Base-by-base conservation (phyloP, 2,888 invertebrate genomes). In the Drosophila mimica region DNA sequence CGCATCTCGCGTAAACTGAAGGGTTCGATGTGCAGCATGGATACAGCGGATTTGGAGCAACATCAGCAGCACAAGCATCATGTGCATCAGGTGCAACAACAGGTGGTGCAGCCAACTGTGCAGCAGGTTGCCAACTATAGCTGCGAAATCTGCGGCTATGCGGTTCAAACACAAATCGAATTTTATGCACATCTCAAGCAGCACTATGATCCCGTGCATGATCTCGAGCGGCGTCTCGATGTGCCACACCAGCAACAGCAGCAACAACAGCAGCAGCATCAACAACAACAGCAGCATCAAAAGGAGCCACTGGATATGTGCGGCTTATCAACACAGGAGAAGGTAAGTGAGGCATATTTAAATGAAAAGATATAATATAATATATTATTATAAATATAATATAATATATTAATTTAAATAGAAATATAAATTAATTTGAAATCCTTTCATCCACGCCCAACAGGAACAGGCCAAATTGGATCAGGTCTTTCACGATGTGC, bases 151-250 rank as follows among this genome's bases (percentile, higher is more conserved):
- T 98, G 98, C 91, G 95, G 95, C n/a, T 95, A 95, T 75, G 95
- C 94, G 79, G 96, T 96, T 89, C 95, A 95, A 36, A 96, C 96
- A 73, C 98, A 98, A 91, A 93, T 97, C 25, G 95, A 96, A 90
- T 98, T 98, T 93, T 98, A 96, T 93, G 96, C 97, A 67, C 98
- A 98, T 91, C 94, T 98, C 9, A 97, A 97, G 93, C 95, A 95
- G 69, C 97, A 96, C 91, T 97, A 97, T 92, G 97, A 97, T 91
- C 96, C 96, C 0, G 96, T 91, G 95, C 96, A 46, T 25, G 25
- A 0, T 25, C 20, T 86, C 48, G 81, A 77, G 54, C 85, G 71
- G 30, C 81, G 67, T 2, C 54, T 76, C 46, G 69, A 73, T 30
- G 78, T 68, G 30, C 72, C 77, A 4, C 69, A 61, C n/a, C 78